Conservation (phyloP, 2,888 invertebrate species). For the Tetragnatha montana region DNA sequence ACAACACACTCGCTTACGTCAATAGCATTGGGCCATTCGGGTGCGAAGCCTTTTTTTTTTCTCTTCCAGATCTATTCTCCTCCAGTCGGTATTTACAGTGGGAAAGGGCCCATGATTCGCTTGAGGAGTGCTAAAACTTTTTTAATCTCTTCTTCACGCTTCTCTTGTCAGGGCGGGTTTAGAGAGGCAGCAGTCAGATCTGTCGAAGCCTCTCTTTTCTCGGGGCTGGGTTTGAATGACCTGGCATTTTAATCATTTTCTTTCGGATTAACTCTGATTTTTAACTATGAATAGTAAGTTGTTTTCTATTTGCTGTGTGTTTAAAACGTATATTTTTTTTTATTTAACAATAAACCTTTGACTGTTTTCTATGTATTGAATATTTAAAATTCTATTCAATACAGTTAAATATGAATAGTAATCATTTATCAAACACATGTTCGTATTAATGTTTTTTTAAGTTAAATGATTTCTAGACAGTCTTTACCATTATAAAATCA, state of each 20-base stretch:
- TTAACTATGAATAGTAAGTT: no score
- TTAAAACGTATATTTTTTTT: no score
- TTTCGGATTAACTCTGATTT: background rate
- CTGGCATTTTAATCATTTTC: constrained; percentile 10
- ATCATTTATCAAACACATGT: no score
- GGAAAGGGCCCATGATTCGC: constrained; percentile 11
- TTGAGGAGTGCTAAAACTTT: constrained; percentile 11
- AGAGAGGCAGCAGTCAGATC: background rate
- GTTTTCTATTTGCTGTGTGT: no score
- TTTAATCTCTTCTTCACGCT: constrained; percentile 39
- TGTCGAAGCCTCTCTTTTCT: background rate
- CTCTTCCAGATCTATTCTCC: background rate
- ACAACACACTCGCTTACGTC: constrained; percentile 39
- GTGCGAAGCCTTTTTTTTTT: background rate
- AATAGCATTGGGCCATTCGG: constrained; percentile 28
- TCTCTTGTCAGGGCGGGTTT: background rate
- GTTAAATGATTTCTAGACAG: no score
- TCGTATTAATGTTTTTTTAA: no score
- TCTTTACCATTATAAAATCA: no score
- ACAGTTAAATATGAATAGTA: no score
- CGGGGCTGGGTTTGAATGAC: background rate
- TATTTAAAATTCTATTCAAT: no score
- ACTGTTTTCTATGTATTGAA: no score
- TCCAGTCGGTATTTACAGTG: constrained; percentile 23
- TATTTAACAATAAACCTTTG: no score